Evolutionary conservation across 2,888 invertebrate species (phyloP).

Genomic region (Xylota sylvarum): DNA sequence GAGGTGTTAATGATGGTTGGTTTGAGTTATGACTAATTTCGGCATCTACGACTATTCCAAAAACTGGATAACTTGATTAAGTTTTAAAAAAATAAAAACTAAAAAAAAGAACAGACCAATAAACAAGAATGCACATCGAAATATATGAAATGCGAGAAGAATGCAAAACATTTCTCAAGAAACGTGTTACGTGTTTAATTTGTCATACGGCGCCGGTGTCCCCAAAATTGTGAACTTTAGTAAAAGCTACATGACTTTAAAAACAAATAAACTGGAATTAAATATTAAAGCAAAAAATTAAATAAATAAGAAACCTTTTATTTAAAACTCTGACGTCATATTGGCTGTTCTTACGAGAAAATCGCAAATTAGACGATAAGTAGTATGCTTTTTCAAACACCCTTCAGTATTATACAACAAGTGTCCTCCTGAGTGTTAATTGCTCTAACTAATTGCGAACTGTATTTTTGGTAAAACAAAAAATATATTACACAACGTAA

Average conservation of each 20-base stretch:
- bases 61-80: not conserved
- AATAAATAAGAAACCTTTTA: not conserved
- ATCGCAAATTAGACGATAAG: too few relatives aligned
- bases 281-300: not conserved
- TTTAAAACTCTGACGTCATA: not conserved
- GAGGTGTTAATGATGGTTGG: not conserved
- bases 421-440: too few relatives aligned
- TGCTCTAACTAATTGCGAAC: too few relatives aligned
- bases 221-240: not conserved
- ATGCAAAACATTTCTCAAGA: slow-evolving; percentile 1
- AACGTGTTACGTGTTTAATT: not conserved
- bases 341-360: not conserved
- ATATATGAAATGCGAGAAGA: not conserved
- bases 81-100: too few relatives aligned
- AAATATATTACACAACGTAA: too few relatives aligned
- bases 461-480: too few relatives aligned
- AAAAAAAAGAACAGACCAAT: not conserved
- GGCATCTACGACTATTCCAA: not conserved
- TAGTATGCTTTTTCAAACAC: too few relatives aligned
- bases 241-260: not conserved
- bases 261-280: not conserved
- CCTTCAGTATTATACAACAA: too few relatives aligned
- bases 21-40: not conserved
- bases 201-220: not conserved
- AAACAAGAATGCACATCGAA: not conserved